Percentiles rank a stretch among this genome's conserved stretches.
Conservation (phyloP, 2,797 vertebrate species). For the Danio jaintianensis region DNA sequence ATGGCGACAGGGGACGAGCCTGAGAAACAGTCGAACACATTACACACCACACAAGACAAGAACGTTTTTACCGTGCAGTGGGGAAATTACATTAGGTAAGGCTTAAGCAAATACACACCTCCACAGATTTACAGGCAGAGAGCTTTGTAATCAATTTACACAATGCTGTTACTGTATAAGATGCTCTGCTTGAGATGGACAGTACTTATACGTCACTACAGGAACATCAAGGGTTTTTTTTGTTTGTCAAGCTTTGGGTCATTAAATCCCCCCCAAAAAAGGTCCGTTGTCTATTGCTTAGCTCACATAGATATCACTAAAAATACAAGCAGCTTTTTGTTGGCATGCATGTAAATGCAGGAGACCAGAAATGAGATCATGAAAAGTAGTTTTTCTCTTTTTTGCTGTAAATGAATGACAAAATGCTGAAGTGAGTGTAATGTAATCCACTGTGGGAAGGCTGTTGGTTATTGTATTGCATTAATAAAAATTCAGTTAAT, state of each 20-base stretch:
- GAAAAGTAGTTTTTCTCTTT: too few relatives aligned
- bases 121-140: constrained; percentile 58
- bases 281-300: too few relatives aligned
- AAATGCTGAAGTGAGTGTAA: too few relatives aligned
- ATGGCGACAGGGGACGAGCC: constrained; percentile 13
- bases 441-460: too few relatives aligned
- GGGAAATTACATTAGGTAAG: constrained; percentile 65
- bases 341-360: too few relatives aligned
- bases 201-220: background rate
- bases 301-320: too few relatives aligned
- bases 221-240: constrained; percentile 5
- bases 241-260: background rate
- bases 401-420: too few relatives aligned
- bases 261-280: background rate
- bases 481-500: too few relatives aligned
- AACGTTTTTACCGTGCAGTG: constrained; percentile 58
- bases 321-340: too few relatives aligned
- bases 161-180: constrained; percentile 54
- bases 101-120: constrained; percentile 47
- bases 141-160: constrained; percentile 65
- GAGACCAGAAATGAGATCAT: too few relatives aligned
- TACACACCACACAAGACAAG: constrained; percentile 58
- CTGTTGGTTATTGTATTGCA: too few relatives aligned
- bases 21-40: constrained; percentile 57
- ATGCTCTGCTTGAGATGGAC: constrained; percentile 33